Percentiles rank a stretch among this genome's conserved stretches.
These are phyloP conservation scores for Doris montereyensis DNA, from an alignment of 2,888 invertebrate species.

Conservation along the genomic window DNA sequence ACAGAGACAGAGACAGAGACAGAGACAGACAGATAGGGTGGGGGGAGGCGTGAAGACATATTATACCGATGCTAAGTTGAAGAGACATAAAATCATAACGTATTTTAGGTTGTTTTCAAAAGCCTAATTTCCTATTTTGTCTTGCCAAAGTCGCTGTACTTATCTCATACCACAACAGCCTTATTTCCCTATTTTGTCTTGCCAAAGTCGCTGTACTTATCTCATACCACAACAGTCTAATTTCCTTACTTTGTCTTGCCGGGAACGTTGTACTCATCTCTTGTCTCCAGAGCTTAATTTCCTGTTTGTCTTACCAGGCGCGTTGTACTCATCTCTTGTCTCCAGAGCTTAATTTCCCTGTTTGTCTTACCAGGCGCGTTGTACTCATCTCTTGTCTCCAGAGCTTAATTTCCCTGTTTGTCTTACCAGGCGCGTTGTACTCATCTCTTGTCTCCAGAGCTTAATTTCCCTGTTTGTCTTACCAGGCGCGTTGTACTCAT, in stretches of 20 bases:
- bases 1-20: neutral
- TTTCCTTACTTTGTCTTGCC: neutral
- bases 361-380: no score
- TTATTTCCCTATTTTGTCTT: neutral
- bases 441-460: no score
- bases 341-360: no score
- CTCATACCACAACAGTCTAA: neutral
- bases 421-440: no score
- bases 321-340: no score
- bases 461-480: no score
- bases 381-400: no score
- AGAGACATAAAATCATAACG: neutral
- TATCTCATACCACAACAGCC: neutral
- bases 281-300: no score
- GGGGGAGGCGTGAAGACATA: neutral
- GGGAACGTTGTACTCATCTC: constrained; percentile 32
- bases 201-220: neutral
- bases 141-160: neutral
- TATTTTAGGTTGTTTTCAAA: no score
- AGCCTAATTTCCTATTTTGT: neutral
- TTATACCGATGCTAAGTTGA: neutral
- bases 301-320: no score
- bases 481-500: no score
- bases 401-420: no score
- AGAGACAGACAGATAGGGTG: neutral